Evolutionary conservation across 2,797 vertebrate genomes (phyloP).

Genomic region (Kryptolebias ocellatus): DNA sequence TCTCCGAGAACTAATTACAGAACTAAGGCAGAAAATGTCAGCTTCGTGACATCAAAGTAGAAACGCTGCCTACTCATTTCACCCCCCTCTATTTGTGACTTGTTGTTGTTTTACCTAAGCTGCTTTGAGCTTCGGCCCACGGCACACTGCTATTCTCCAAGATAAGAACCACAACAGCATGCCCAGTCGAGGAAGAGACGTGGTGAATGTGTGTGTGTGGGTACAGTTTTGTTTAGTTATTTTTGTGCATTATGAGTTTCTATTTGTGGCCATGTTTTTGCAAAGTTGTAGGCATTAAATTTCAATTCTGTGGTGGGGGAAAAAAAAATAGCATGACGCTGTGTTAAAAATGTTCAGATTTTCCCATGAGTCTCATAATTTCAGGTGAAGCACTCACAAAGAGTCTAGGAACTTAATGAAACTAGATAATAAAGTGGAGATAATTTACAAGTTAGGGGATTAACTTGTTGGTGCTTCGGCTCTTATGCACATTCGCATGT

Average conservation of each 20-base stretch:
- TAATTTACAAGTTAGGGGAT: constrained; percentile 32
- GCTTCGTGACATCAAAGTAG: constrained; percentile 71
- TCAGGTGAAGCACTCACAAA: constrained; percentile 40
- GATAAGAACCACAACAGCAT: constrained; percentile 50
- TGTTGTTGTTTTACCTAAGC: constrained; percentile 69
- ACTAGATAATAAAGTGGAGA: constrained; percentile 46
- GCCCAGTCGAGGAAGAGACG: constrained; percentile 20
- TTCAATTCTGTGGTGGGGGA: constrained; percentile 8
- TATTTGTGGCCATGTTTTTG: constrained; percentile 8
- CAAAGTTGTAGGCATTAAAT: constrained; percentile 12
- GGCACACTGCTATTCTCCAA: constrained; percentile 44
- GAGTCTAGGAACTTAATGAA: constrained; percentile 36
- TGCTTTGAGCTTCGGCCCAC: constrained; percentile 64
- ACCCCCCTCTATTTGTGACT: constrained; percentile 47
- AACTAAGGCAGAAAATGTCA: constrained; percentile 67
- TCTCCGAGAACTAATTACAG: constrained; percentile 74
- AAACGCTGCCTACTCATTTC: constrained; percentile 54
- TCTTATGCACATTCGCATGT: constrained; percentile 16
- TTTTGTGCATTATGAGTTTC: not conserved
- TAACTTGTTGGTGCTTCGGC: constrained; percentile 4
- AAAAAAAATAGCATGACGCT: constrained; percentile 12
- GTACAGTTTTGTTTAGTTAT: constrained; percentile 16
- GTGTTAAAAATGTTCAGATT: constrained; percentile 28
- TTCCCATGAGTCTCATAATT: constrained; percentile 51
- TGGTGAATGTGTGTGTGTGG: not conserved